Percentiles rank a stretch among this genome's conserved stretches.
phyloP scores from a whole-genome alignment of 2,797 vertebrate genomes.

The Characodon lateralis region DNA sequence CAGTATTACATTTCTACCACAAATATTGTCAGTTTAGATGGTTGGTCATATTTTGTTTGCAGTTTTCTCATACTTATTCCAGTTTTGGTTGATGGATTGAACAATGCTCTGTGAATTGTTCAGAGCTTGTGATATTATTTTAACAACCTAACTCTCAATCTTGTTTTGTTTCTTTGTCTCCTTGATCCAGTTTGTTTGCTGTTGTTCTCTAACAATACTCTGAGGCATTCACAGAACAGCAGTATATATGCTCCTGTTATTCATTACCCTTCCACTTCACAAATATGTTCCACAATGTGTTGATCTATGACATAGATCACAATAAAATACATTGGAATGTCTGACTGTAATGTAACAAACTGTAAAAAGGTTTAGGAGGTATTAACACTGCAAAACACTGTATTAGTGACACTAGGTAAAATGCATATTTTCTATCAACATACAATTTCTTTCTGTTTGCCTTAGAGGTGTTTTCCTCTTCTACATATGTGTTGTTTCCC shows the following conservation, averaged over 20 bases:
- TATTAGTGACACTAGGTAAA: slow-evolving; percentile 18
- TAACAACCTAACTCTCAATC: too few relatives aligned
- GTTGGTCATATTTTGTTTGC: too few relatives aligned
- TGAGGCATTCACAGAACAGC: too few relatives aligned
- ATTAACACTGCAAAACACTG: not conserved
- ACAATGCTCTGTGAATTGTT: too few relatives aligned
- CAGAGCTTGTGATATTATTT: too few relatives aligned
- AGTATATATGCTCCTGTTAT: too few relatives aligned
- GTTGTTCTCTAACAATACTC: not conserved
- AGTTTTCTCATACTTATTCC: too few relatives aligned
- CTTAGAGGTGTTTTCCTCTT: slow-evolving; percentile 4
- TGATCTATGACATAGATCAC: not conserved
- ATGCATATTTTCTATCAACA: slow-evolving; percentile 2
- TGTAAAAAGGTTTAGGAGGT: not conserved
- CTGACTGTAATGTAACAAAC: not conserved
- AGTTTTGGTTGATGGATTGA: too few relatives aligned
- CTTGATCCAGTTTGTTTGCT: not conserved
- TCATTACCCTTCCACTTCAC: not conserved
- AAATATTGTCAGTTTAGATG: too few relatives aligned
- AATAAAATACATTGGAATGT: not conserved
- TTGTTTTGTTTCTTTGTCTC: not conserved
- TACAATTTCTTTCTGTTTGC: slow-evolving; percentile 6
- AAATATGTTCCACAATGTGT: not conserved
- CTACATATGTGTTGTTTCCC: slow-evolving; percentile 13
- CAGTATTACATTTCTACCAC: too few relatives aligned